These are phyloP conservation scores for Sialis fuliginosa DNA, from an alignment of 2,888 invertebrate species.

Conservation along the genomic window DNA sequence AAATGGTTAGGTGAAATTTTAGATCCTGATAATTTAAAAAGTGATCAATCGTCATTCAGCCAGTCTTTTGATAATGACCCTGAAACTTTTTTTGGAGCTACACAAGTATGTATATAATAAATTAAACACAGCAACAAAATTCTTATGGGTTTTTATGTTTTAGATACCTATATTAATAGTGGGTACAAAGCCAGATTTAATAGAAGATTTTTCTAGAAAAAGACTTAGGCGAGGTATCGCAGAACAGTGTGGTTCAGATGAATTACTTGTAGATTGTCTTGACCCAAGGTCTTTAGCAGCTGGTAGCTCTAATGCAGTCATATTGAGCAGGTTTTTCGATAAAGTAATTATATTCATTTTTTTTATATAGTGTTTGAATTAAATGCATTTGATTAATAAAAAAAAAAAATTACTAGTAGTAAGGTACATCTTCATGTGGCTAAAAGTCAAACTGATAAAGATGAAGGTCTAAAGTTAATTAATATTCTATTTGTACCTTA, in stretches of 20 bases:
- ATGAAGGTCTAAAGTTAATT: too few relatives aligned
- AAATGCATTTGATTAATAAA: too few relatives aligned
- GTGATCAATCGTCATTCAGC: constrained; percentile 18
- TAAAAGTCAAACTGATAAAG: too few relatives aligned
- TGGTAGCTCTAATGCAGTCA: constrained; percentile 86
- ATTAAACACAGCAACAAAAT: constrained; percentile 6
- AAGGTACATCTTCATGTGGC: too few relatives aligned
- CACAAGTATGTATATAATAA: constrained; percentile 32
- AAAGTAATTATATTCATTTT: constrained; percentile 31
- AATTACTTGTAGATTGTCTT: constrained; percentile 68
- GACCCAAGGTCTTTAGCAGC: constrained; percentile 73
- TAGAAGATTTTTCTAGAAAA: constrained; percentile 49
- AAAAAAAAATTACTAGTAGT: too few relatives aligned
- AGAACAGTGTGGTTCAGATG: constrained; percentile 84
- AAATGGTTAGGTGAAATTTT: constrained; percentile 88
- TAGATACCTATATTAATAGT: constrained; percentile 87
- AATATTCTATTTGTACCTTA: too few relatives aligned
- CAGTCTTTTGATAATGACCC: constrained; percentile 53
- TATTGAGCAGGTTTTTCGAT: constrained; percentile 86
- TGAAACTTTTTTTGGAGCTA: constrained; percentile 69
- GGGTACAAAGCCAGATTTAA: constrained; percentile 82
- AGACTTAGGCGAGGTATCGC: constrained; percentile 53
- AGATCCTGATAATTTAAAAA: constrained; percentile 44
- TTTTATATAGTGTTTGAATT: constrained; percentile 15
- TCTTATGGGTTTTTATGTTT: constrained; percentile 15